Evolutionary conservation across 2,113 vertebrate species (phyloP).

Genomic region (Xenus cinereus): DNA sequence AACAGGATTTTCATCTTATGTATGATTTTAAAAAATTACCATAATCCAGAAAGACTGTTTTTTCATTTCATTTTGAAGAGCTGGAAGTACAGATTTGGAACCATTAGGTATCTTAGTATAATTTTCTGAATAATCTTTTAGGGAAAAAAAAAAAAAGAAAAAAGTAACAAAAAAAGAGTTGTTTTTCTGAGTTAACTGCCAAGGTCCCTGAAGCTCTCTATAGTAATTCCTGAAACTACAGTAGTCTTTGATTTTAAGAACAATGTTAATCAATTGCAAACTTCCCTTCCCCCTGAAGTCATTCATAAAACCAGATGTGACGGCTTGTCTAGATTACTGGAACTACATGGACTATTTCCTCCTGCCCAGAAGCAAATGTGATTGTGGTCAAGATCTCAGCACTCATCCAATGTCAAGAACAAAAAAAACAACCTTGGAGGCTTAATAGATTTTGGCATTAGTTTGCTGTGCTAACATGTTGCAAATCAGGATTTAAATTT

Average conservation of each 20-base stretch:
- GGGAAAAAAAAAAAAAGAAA: too few species aligned
- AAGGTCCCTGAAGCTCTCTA: neutral
- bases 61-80: neutral
- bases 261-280: constrained; percentile 48
- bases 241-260: constrained; percentile 45
- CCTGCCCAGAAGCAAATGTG: constrained; percentile 49
- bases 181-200: neutral
- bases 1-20: neutral
- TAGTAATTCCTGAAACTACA: constrained; percentile 18
- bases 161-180: neutral
- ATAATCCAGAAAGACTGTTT: neutral
- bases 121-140: neutral
- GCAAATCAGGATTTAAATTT: constrained; percentile 64
- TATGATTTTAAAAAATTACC: neutral
- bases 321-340: constrained; percentile 15
- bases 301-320: constrained; percentile 59
- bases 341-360: constrained; percentile 54
- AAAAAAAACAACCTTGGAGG: neutral
- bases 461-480: constrained; percentile 29
- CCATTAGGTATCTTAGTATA: neutral
- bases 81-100: neutral
- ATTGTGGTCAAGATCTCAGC: constrained; percentile 50
- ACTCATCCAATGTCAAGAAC: neutral
- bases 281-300: neutral
- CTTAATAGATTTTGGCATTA: constrained; percentile 50